Base-by-base conservation (phyloP, 2,113 vertebrate species). In the Passer domesticus region DNA sequence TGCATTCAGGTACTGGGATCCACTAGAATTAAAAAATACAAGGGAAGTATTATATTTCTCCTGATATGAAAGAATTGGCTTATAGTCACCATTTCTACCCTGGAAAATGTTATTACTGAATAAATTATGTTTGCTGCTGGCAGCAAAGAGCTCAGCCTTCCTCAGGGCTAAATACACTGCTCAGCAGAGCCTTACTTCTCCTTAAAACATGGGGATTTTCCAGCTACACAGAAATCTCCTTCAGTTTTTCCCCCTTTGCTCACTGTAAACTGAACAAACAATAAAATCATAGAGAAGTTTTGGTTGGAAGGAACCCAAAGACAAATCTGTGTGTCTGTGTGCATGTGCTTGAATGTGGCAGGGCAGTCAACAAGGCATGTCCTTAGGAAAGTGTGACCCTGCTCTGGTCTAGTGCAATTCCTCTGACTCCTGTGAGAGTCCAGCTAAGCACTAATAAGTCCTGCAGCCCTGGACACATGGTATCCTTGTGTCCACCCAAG, bases 341-440 rank as follows among this genome's bases (percentile, higher is more conserved):
- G 11, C 9, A 9, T 9, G 13, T 22, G 3, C 15, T 19, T 58
- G n/a, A 11, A 24, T 5, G 2, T 1, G 1, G 7, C 8, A 10
- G 12, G 4, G 27, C 14, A 47, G 47, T 10, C 1, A 1, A 6
- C 0, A 0, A 75, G 6, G 6, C 11, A 10, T 53, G 16, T 50
- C 35, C 24, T 60, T 12, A 25, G 27, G 39, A 79, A 80, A 88
- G 76, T 11, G 10, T 27, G 35, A 22, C 20, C 22, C 41, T 92
- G 10, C 27, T 70, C 24, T 52, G 23, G n/a, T 47, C 33, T 19
- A 66, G 15, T 8, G 21, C 46, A 80, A 67, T 67, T 85, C n/a
- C 25, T 70, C 35, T 63, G 55, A 52, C 22, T 63, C 23, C 30
- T 67, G 44, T 24, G 70, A 56, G 52, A 47, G 20, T 72, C 59